Evolutionary conservation across 2,888 invertebrate genomes (phyloP), one percentile per base, ranked within the genome.

Genomic region (Pedicia rivosa): DNA sequence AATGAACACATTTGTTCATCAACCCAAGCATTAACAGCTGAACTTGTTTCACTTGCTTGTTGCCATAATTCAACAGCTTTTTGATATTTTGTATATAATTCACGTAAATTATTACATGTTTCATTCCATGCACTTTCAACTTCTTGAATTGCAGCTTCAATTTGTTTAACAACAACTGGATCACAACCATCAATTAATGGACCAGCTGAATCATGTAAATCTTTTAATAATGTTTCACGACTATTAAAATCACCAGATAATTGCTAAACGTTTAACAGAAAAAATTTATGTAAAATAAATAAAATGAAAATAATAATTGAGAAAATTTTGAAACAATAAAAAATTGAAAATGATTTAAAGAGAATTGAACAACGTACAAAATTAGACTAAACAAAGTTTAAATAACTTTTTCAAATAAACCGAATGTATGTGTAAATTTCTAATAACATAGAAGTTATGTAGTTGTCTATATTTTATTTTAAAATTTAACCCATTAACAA

Each of bases 41-140:
- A 78, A 38, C 79, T 78, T 7, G 83, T 79, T 55, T 81, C 80
- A 26, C 76, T 70, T 64, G 86, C 86, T 42, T 75, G 72, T 51
- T 75, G 68, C 86, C 86, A 86, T 40, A 86, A 68, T 34, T 76
- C 74, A 38, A 83, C 81, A 4, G 84, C 86, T 54, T 78, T 73
- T 55, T 82, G 78, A 64, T 86, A 86, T 49, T 76, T 67, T 48
- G 59, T 74, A 57, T 81, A 82, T 46, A 86, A 69, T 47, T 78
- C 75, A 46, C 74, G 72, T 45, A 86, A 68, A 55, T 80, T 78
- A 46, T 70, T 67, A 55, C 78, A 74, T n/a, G 84, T 84, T 50
- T 78, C 78, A 49, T 79, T 72, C 68, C 84, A 86, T 26, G 82
- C 78, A 4, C 74, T 70, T 10, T 79, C 78, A 12, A 83, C 83